Percentiles rank a stretch among this genome's conserved stretches.
Conservation (phyloP, 2,797 vertebrate species). For the Centropyge bicolor region DNA sequence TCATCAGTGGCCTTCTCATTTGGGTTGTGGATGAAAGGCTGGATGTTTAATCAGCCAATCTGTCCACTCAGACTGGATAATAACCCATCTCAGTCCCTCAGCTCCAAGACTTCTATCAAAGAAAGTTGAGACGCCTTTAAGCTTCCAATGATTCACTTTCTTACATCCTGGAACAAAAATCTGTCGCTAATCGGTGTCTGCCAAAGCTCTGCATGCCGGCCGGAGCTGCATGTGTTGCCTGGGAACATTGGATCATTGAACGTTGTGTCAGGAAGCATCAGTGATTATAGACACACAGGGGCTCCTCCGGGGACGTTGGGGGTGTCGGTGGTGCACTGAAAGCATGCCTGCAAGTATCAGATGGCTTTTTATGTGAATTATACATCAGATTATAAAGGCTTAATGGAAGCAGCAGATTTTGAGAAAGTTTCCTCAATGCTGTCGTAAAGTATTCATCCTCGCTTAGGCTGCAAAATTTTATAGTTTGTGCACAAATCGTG, state of each 20-base stretch:
- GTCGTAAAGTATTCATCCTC: neutral
- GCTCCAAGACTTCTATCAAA: constrained; percentile 21
- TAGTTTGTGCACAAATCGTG: neutral
- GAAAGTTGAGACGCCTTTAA: constrained; percentile 27
- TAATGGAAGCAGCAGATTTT: constrained; percentile 5
- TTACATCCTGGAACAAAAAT: constrained; percentile 40
- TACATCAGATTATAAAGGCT: constrained; percentile 16
- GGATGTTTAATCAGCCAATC: constrained; percentile 52
- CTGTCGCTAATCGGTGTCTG: constrained; percentile 36
- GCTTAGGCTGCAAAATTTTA: neutral
- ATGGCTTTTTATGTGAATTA: constrained; percentile 28
- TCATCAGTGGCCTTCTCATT: constrained; percentile 39
- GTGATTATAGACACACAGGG: constrained; percentile 9
- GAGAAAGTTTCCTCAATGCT: constrained; percentile 1
- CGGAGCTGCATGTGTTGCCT: constrained; percentile 38
- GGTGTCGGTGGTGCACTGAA: constrained; percentile 1
- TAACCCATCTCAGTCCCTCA: constrained; percentile 12
- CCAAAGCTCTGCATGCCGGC: constrained; percentile 31
- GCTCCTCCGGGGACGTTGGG: constrained; percentile 12
- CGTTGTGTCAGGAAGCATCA: constrained; percentile 42
- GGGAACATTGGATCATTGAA: constrained; percentile 53
- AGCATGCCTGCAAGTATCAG: constrained; percentile 19
- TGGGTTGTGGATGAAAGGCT: constrained; percentile 31
- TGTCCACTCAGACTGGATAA: constrained; percentile 45
- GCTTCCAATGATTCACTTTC: constrained; percentile 44